Evolutionary conservation across 1,140 invertebrate genomes (phyloP).

Genomic region (Drosophila subpulchrella): DNA sequence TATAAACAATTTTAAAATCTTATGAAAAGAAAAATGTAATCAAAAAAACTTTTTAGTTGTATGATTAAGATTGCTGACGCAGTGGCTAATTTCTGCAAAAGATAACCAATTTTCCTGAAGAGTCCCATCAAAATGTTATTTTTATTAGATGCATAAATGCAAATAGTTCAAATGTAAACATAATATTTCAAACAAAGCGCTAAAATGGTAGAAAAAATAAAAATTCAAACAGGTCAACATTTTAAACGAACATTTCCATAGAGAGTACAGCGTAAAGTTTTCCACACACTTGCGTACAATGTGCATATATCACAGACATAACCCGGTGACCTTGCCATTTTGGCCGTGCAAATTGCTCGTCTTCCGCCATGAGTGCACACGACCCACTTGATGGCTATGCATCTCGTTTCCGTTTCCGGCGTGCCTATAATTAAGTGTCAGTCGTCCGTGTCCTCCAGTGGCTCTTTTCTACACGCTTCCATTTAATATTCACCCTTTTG

Average conservation of each 20-base stretch:
- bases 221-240: neutral
- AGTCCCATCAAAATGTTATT: too few species aligned
- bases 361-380: constrained; percentile 18
- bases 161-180: neutral
- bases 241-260: neutral
- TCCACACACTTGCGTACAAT: neutral
- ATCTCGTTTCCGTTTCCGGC: constrained; percentile 74
- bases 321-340: constrained; percentile 28
- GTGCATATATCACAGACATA: constrained; percentile 18
- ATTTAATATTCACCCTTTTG: constrained; percentile 40
- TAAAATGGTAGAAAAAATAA: too few species aligned
- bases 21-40: too few species aligned
- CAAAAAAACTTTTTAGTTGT: too few species aligned
- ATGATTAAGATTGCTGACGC: too few species aligned
- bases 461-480: neutral
- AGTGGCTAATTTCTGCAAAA: too few species aligned
- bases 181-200: too few species aligned
- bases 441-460: constrained; percentile 36
- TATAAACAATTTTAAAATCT: too few species aligned
- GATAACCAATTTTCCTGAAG: too few species aligned
- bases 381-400: constrained; percentile 52
- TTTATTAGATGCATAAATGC: too few species aligned
- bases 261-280: neutral
- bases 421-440: constrained; percentile 77
- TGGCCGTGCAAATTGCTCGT: constrained; percentile 37